Conservation (phyloP, 92 coral and sea anemone species). For the Palythoa grandis region DNA sequence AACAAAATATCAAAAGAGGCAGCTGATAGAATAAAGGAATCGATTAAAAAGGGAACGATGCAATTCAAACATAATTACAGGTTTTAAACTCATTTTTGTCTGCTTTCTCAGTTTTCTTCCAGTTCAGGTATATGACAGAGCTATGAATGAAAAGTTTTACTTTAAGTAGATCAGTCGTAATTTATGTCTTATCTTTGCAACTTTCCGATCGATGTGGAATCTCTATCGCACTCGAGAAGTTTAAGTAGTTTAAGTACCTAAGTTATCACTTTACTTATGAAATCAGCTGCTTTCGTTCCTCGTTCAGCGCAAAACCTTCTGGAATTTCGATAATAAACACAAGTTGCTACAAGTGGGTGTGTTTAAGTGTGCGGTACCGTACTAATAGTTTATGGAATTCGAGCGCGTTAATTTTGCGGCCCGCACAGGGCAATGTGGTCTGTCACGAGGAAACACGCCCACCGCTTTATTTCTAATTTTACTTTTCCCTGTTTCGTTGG, state of each 20-base stretch:
- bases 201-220: background rate
- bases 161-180: too few relatives aligned
- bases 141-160: too few relatives aligned
- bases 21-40: background rate
- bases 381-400: background rate
- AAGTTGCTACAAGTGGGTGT: background rate
- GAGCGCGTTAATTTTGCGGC: background rate
- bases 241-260: background rate
- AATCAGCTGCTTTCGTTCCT: too few relatives aligned
- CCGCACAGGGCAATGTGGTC: background rate
- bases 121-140: too few relatives aligned
- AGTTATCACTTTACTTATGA: background rate
- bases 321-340: background rate
- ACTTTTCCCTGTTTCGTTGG: background rate
- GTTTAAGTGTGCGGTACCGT: background rate
- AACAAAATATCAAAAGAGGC: constrained; percentile 27
- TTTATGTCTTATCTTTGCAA: background rate
- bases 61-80: background rate
- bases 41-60: background rate
- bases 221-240: background rate
- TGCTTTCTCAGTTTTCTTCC: background rate
- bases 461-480: background rate
- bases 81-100: background rate
- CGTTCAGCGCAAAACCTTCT: too few relatives aligned
- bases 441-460: background rate